Percentiles rank a stretch among this genome's conserved stretches.
Evolutionary conservation across 2,113 vertebrate genomes (phyloP).

Genomic region (Cnemophilus loriae): DNA sequence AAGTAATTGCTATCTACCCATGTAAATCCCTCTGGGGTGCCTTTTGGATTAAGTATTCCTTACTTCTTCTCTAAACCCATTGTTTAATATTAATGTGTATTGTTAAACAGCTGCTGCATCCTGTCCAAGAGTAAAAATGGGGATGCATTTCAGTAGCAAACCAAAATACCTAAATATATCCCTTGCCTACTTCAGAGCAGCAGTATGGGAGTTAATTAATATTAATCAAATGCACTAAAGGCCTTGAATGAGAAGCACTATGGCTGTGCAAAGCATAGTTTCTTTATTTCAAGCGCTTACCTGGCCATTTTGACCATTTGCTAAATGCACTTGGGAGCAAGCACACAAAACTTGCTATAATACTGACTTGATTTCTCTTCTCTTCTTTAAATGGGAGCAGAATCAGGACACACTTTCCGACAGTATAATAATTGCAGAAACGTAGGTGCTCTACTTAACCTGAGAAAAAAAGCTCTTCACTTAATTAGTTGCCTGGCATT

Average conservation of each 20-base stretch:
- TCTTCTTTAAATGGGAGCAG: neutral
- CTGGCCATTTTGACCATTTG: neutral
- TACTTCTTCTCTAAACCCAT: neutral
- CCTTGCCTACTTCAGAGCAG: neutral
- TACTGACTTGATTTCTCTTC: neutral
- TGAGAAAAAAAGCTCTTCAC: neutral
- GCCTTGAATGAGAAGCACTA: neutral
- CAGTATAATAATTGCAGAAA: neutral
- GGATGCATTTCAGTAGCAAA: neutral
- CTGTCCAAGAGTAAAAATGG: neutral
- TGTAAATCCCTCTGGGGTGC: neutral
- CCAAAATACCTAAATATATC: neutral
- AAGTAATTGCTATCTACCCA: neutral
- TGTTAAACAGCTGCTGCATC: neutral
- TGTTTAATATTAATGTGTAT: constrained; percentile 34
- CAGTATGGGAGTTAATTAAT: neutral
- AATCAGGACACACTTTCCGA: neutral
- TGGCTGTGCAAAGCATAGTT: neutral
- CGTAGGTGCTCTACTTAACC: neutral
- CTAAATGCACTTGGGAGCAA: neutral
- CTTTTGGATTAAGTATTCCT: constrained; percentile 18
- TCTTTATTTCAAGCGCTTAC: neutral
- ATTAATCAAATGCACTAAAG: neutral
- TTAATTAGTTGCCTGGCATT: constrained; percentile 7
- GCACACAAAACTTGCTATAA: neutral